These are phyloP conservation scores for Esperia sulphurella DNA, from an alignment of 2,888 invertebrate species.

Conservation along the genomic window DNA sequence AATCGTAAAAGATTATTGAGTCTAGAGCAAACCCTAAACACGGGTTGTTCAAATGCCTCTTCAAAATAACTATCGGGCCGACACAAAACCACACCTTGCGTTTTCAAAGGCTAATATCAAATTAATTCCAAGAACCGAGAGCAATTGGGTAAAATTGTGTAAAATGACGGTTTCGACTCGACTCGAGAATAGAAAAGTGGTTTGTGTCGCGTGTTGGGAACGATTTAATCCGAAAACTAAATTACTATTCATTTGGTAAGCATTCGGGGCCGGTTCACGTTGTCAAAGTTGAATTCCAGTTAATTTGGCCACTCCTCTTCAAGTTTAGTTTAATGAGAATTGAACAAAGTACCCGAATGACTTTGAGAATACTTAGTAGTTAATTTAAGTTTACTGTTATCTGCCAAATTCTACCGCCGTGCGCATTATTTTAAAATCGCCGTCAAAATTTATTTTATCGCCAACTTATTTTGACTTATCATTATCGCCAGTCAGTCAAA, in stretches of 20 bases:
- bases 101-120: conserved; percentile 78
- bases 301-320: conserved; percentile 47
- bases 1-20: conserved; percentile 60
- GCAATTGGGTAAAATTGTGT: conserved; percentile 78
- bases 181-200: conserved; percentile 76
- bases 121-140: conserved; percentile 76
- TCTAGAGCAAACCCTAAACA: conserved; percentile 63
- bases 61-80: conserved; percentile 66
- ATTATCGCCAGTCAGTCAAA: no score
- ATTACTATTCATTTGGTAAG: conserved; percentile 77
- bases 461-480: no score
- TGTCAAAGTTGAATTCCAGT: conserved; percentile 66
- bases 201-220: conserved; percentile 76
- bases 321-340: conserved; percentile 12
- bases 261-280: conserved; percentile 61
- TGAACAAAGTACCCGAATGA: background rate
- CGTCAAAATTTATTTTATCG: no score
- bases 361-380: background rate
- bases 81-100: conserved; percentile 75
- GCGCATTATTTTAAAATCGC: no score
- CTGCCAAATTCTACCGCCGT: no score
- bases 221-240: conserved; percentile 77
- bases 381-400: no score
- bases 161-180: conserved; percentile 74
- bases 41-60: conserved; percentile 66